These are phyloP conservation scores for Aepyceros melampus DNA, from an alignment of 2,113 vertebrate genomes.

Conservation along the genomic window DNA sequence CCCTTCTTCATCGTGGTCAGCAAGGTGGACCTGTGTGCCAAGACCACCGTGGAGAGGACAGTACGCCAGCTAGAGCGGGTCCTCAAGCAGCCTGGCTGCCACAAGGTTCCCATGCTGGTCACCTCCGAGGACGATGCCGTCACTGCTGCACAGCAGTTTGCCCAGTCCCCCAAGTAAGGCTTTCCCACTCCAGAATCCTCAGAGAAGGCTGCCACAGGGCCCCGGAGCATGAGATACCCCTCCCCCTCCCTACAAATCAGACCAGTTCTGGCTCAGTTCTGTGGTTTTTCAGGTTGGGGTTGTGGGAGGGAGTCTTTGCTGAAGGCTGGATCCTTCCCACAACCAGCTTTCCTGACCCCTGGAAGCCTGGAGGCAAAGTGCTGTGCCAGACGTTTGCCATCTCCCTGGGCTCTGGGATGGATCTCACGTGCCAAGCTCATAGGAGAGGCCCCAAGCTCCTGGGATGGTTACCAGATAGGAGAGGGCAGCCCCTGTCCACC, in stretches of 20 bases:
- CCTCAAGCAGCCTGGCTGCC: slow-evolving; percentile 97
- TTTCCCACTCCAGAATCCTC: not conserved
- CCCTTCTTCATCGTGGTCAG: slow-evolving; percentile 98
- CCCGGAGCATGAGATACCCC: not conserved
- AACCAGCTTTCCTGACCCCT: not conserved
- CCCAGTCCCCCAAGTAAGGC: slow-evolving; percentile 94
- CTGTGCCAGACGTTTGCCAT: not conserved
- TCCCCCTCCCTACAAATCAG: not conserved
- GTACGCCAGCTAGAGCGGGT: slow-evolving; percentile 95
- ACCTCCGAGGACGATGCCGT: slow-evolving; percentile 92
- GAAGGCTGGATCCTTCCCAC: not conserved
- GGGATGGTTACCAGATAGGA: not conserved
- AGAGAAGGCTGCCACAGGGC: not conserved
- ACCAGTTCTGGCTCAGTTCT: not conserved
- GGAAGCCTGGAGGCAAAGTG: not conserved
- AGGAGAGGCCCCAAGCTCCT: not conserved
- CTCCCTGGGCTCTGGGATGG: not conserved
- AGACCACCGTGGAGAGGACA: slow-evolving; percentile 93
- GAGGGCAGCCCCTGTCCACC: not conserved
- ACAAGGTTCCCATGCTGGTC: slow-evolving; percentile 94
- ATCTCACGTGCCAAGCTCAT: not conserved
- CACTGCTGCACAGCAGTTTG: slow-evolving; percentile 96
- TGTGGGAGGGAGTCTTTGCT: not conserved
- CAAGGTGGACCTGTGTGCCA: slow-evolving; percentile 95
- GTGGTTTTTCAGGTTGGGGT: not conserved